Conservation (phyloP, 2,797 vertebrate genomes). For the Bradypus variegatus region DNA sequence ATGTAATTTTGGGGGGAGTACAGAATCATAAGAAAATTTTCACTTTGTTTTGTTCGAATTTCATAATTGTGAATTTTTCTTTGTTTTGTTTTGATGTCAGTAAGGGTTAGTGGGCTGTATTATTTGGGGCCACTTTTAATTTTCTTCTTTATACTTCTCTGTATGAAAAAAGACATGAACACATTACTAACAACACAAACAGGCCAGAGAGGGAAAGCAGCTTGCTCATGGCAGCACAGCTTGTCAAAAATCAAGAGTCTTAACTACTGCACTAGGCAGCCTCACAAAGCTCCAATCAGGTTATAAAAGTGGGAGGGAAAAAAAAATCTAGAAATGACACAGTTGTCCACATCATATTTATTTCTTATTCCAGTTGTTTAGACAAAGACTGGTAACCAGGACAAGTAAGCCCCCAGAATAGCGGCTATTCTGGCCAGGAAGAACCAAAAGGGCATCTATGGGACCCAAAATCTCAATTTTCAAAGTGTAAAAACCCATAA, state of each 20-base stretch:
- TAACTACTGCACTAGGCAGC: not conserved
- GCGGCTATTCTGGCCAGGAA: not conserved
- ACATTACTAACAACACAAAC: not conserved
- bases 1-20: not conserved
- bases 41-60: slow-evolving; percentile 17
- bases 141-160: slow-evolving; percentile 25
- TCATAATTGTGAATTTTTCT: not conserved
- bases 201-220: not conserved
- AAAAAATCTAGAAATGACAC: not conserved
- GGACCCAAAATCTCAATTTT: not conserved
- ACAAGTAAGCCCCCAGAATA: not conserved
- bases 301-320: not conserved
- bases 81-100: not conserved
- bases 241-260: not conserved
- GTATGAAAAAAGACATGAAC: not conserved
- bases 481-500: not conserved
- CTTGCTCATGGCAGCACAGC: not conserved
- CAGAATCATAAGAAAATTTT: not conserved
- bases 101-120: not conserved
- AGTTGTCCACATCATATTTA: not conserved
- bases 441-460: not conserved
- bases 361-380: not conserved
- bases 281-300: not conserved
- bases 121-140: not conserved
- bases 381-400: not conserved